Base-by-base conservation (phyloP, 2,797 vertebrate species). In the Ceryle rudis region DNA sequence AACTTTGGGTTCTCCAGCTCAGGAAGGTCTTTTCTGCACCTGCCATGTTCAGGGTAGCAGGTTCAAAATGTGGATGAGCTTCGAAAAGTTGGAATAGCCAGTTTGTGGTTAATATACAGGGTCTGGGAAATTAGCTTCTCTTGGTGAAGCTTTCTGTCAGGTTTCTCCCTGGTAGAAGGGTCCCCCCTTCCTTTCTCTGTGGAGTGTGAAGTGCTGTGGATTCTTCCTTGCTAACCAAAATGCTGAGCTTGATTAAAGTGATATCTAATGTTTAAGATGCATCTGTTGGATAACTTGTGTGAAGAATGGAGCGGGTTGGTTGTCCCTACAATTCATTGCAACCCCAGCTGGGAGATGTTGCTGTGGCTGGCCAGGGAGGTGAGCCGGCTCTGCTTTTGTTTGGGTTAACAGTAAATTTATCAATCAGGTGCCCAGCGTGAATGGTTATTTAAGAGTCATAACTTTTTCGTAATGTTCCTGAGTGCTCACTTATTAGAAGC, bases 401-500 rank as follows among this genome's bases (percentile, higher is more conserved):
- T 81, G 86, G 60, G 47, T 80, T 82, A 87, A 89, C 16, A 17
- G 44, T 39, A 28, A 28, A 44, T 77, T 77, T 57, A 74, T 57
- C 66, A 84, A 92, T 82, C 55, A 77, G 33, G 44, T 87, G 49
- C 81, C 57, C 91, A 85, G 79, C 61, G n/a, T 41, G 86, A 89
- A 39, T 37, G 62, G 67, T 83, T 86, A 11, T 70, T 84, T 88
- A 39, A 89, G 79, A 89, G 39, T 72, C n/a, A 52, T 58, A 82
- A 89, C 52, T 78, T 82, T 82, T 54, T 78, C 23, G 6, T 71
- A 73, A 57, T 67, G 46, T 22, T 91, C 41, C 61, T 89, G 69
- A 94, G 84, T 94, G 89, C 57, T 87, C 67, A 12, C 29, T 96
- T 87, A 67, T 61, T 93, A 85, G 71, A 64, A 77, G 84, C 55